A percentile compares a stretch with the other conserved stretches of the same genome.
Conservation (phyloP, 2,797 vertebrate species). For the Graptemys geographica region DNA sequence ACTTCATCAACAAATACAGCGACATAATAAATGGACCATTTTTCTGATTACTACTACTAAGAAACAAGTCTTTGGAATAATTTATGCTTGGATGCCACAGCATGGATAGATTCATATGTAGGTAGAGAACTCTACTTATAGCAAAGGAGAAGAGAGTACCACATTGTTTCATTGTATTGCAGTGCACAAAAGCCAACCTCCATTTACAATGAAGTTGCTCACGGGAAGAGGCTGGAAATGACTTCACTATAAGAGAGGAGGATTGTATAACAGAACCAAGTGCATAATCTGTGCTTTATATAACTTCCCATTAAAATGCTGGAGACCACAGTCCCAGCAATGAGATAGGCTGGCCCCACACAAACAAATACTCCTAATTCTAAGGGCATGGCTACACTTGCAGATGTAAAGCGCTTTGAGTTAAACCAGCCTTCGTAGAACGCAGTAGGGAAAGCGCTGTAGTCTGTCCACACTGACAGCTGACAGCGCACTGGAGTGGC, state of each 20-base stretch:
- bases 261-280: no score
- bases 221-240: not conserved
- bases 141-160: not conserved
- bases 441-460: no score
- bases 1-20: slow-evolving; percentile 72
- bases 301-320: not conserved
- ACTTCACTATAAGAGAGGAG: not conserved
- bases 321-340: not conserved
- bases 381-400: no score
- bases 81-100: slow-evolving; percentile 37
- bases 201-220: not conserved
- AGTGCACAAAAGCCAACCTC: not conserved
- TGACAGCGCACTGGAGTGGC: no score
- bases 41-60: slow-evolving; percentile 60
- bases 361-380: not conserved
- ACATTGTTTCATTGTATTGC: not conserved
- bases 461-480: no score
- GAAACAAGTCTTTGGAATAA: slow-evolving; percentile 37
- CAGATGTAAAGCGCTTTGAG: no score
- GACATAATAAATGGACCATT: slow-evolving; percentile 53
- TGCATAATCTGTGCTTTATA: not conserved
- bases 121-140: slow-evolving; percentile 11
- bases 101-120: slow-evolving; percentile 39
- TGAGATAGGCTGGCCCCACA: not conserved
- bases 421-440: no score